These are phyloP conservation scores for Drosophila siamana DNA, from an alignment of 2,888 invertebrate species.

Conservation along the genomic window DNA sequence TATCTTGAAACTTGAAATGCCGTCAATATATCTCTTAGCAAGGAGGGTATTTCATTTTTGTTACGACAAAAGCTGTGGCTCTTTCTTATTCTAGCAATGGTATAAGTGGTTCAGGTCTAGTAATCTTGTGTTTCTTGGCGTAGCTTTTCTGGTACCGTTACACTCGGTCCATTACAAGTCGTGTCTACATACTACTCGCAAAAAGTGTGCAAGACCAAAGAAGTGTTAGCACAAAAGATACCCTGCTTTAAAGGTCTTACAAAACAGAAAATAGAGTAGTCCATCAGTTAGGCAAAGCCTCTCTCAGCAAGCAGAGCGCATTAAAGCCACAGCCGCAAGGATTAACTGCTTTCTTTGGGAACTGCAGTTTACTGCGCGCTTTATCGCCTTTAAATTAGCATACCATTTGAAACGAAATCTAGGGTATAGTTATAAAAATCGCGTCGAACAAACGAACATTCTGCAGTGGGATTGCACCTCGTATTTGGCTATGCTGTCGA, in stretches of 20 bases:
- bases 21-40: neutral
- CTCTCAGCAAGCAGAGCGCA: neutral
- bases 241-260: neutral
- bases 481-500: slow-evolving; percentile 39
- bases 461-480: slow-evolving; percentile 47
- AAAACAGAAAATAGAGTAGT: neutral
- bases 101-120: slow-evolving; percentile 68
- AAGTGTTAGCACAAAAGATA: neutral
- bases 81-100: slow-evolving; percentile 41
- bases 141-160: slow-evolving; percentile 46
- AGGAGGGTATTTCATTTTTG: slow-evolving; percentile 41
- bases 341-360: neutral
- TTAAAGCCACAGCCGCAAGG: neutral
- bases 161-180: slow-evolving; percentile 36
- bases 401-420: neutral
- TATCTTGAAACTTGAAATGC: neutral
- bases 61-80: slow-evolving; percentile 29
- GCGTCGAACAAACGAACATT: slow-evolving; percentile 39
- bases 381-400: neutral
- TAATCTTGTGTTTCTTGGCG: slow-evolving; percentile 63
- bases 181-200: slow-evolving; percentile 23
- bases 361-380: neutral
- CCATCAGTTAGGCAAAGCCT: neutral
- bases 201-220: slow-evolving; percentile 23
- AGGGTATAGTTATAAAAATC: slow-evolving; percentile 12